Conservation (phyloP, 2,113 vertebrate species). For the Leiothrix lutea region DNA sequence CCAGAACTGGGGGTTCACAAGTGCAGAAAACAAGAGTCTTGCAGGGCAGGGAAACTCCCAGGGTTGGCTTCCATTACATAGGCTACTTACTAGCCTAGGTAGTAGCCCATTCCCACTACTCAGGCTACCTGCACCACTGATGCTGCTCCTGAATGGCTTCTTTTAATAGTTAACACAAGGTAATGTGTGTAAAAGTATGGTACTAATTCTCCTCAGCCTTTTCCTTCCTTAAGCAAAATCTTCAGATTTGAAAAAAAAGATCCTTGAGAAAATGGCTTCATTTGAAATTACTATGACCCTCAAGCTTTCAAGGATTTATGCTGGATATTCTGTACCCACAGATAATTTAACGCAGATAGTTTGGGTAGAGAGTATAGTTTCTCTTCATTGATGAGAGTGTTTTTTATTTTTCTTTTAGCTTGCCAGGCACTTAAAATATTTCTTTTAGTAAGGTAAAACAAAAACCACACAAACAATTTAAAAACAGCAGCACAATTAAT, state of each 20-base stretch:
- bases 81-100: no score
- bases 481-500: neutral
- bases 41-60: neutral
- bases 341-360: neutral
- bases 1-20: neutral
- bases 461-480: neutral
- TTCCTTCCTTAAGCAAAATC: neutral
- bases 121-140: neutral
- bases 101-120: no score
- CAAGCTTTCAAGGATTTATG: neutral
- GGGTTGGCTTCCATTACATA: neutral
- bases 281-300: neutral
- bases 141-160: neutral
- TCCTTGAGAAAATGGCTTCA: neutral
- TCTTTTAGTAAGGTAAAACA: neutral
- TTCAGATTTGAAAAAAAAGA: neutral
- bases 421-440: neutral
- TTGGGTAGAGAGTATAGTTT: neutral
- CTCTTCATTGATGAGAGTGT: neutral
- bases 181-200: rapidly evolving
- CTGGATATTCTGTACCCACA: neutral
- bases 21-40: rapidly evolving
- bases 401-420: neutral
- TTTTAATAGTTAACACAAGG: neutral
- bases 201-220: neutral